phyloP scores from a whole-genome alignment of 2,797 vertebrate genomes.

The Psittacula echo region DNA sequence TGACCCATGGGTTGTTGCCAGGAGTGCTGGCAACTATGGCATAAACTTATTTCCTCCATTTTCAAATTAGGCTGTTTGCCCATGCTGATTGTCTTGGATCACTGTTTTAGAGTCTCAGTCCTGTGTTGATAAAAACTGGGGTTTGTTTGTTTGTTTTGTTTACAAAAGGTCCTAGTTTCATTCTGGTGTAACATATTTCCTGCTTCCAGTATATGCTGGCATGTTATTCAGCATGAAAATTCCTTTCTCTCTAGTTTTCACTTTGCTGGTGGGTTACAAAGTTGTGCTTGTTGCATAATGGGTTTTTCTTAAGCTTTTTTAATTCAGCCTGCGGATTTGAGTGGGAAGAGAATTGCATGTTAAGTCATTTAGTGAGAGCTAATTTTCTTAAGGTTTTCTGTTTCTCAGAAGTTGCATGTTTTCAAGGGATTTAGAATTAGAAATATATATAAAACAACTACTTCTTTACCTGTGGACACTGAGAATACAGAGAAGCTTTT shows the following conservation, averaged over 20 bases:
- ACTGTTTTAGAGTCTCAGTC: neutral
- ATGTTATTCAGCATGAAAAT: neutral
- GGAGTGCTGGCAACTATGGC: neutral
- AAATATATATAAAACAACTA: neutral
- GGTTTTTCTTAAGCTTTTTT: neutral
- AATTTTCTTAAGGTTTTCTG: neutral
- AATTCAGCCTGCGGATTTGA: conserved; percentile 9
- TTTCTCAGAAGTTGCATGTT: neutral
- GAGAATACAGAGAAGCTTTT: neutral
- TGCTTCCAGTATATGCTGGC: neutral
- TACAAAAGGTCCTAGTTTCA: neutral
- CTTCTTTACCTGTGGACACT: neutral
- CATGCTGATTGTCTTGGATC: neutral
- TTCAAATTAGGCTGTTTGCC: neutral
- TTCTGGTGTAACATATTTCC: neutral
- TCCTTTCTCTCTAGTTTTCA: neutral
- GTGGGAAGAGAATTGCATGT: neutral
- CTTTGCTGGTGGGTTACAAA: neutral
- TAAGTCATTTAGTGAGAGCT: neutral
- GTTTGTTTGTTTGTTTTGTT: neutral
- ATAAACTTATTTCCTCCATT: neutral
- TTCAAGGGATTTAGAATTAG: neutral
- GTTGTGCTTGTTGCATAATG: neutral
- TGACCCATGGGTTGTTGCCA: neutral
- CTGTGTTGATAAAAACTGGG: neutral